Evolutionary conservation across 2,113 vertebrate genomes (phyloP).

Genomic region (Promerops cafer): DNA sequence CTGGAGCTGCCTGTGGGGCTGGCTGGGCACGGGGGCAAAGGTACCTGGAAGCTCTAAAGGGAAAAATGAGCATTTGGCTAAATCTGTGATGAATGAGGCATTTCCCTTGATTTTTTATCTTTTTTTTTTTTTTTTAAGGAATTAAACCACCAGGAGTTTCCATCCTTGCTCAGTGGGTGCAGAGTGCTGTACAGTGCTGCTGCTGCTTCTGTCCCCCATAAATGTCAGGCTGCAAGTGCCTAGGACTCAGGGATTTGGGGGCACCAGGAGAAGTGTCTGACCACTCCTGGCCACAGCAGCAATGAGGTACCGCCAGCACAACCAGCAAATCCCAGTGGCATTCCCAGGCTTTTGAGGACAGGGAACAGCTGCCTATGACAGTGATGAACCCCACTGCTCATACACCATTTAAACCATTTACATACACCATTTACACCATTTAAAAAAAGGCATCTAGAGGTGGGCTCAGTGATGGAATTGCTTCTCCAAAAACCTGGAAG

Average conservation of each 20-base stretch:
- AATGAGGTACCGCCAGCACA: background rate
- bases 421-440: rapidly evolving
- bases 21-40: background rate
- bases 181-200: rapidly evolving
- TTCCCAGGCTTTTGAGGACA: background rate
- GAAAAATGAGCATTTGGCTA: background rate
- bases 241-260: background rate
- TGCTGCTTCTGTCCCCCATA: background rate
- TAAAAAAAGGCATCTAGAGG: rapidly evolving
- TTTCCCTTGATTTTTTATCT: background rate
- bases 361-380: rapidly evolving
- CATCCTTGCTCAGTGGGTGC: background rate
- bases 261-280: background rate
- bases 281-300: background rate
- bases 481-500: too few relatives aligned
- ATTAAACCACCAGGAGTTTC: background rate
- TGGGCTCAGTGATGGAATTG: rapidly evolving
- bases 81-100: rapidly evolving
- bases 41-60: rapidly evolving
- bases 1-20: background rate
- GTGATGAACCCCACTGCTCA: rapidly evolving
- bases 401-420: rapidly evolving
- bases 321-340: rapidly evolving
- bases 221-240: background rate
- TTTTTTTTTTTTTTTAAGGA: background rate